phyloP scores from a whole-genome alignment of 2,113 vertebrate genomes.

The Phalacrocorax aristotelis region DNA sequence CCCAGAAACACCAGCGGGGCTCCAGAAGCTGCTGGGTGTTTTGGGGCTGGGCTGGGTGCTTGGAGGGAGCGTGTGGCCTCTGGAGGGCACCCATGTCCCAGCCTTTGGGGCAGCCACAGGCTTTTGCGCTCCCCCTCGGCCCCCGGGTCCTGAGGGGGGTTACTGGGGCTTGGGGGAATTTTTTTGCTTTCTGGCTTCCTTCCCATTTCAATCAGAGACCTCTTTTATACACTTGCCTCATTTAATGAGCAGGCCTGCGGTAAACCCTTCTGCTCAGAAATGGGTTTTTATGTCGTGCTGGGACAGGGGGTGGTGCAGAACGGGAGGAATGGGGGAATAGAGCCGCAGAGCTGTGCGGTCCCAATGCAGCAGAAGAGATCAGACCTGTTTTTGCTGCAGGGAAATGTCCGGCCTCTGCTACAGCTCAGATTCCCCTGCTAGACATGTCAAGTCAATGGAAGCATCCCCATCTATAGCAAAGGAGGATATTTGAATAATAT shows the following conservation, averaged over 20 bases:
- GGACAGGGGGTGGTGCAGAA: not conserved
- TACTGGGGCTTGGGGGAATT: not conserved
- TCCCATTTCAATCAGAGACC: not conserved
- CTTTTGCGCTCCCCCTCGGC: accelerated
- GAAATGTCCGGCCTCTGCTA: not conserved
- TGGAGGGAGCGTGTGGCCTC: slow-evolving; percentile 3
- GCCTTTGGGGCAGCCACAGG: not conserved
- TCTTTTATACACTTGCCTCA: not conserved
- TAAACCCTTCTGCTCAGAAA: not conserved
- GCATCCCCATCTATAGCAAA: not conserved
- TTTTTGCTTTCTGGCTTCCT: not conserved
- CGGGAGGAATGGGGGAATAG: accelerated
- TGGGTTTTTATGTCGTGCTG: not conserved
- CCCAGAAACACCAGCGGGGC: not conserved
- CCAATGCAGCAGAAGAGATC: not conserved
- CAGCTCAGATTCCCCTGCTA: accelerated
- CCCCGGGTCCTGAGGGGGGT: not conserved
- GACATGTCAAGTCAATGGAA: not conserved
- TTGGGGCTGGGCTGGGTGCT: not conserved
- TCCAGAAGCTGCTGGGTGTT: not conserved
- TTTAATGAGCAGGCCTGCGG: too few species aligned
- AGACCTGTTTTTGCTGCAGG: not conserved
- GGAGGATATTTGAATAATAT: not conserved
- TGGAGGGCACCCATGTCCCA: slow-evolving; percentile 69
- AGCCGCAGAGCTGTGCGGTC: accelerated